Base-by-base conservation (phyloP, 2,797 vertebrate genomes). In the Epinephelus coioides region DNA sequence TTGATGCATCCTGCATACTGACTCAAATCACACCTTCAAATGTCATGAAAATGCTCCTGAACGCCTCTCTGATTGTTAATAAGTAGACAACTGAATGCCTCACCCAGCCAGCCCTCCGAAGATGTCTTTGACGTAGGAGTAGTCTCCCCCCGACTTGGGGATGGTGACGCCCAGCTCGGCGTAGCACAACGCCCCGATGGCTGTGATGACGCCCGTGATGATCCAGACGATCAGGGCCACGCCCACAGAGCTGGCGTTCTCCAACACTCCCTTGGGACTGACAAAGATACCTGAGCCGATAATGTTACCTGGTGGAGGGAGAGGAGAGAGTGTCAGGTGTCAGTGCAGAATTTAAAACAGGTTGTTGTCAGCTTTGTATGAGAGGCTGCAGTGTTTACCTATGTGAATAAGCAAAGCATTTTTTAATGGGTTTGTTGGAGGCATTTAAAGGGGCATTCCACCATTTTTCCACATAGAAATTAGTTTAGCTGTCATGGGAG, bases 271-370 rank as follows among this genome's bases (percentile, higher is more conserved):
- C 89, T 98, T 98, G 0, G 97, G 97, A 3, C 97, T 98, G 69
- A 98, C 97, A 34, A 98, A 98, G 93, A 98, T 98, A 75, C 97
- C 97, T 0, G 97, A 98, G 79, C 97, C 97, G 1, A 98, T 98
- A 68, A 98, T 98, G 92, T 98, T 98, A 81, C 97, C 97, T 98
- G 87, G 2, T n/a, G 81, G 43, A 70, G n/a, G 19, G 27, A 8
- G 19, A 23, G 46, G 18, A 43, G 62, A 61, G 30, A 21, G 43
- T 0, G 67, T 82, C 40, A 69, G 64, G 6, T 80, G 30, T 38
- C 0, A 46, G 17, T 8, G 19, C 47, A n/a, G 38, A 12, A 3
- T 40, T 27, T 50, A 46, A n/a, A 72, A 34, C 8, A 46, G 19
- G 15, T 60, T 14, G 15, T 27, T 23, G n/a, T 23, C 21, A n/a